Percentiles rank a stretch among this genome's conserved stretches.
These are phyloP conservation scores for Helicoverpa armigera DNA, from an alignment of 1,140 invertebrate genomes.

Conservation along the genomic window DNA sequence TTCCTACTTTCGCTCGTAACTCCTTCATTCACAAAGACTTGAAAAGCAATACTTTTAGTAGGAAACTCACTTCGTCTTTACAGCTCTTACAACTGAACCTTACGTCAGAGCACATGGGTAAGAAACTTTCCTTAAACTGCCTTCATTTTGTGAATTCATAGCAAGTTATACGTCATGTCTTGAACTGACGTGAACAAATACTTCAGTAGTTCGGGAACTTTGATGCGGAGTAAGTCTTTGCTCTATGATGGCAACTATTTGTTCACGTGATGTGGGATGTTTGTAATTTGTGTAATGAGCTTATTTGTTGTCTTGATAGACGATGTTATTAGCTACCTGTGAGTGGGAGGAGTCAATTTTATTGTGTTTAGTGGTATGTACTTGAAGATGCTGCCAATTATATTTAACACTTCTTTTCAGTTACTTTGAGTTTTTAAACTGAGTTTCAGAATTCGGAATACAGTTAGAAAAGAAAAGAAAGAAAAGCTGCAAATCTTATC, in stretches of 20 bases:
- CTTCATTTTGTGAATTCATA: conserved; percentile 28
- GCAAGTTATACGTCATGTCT: conserved; percentile 5
- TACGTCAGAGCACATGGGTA: background rate
- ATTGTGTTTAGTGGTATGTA: too few species aligned
- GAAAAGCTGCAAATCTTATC: too few species aligned
- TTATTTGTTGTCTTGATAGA: background rate
- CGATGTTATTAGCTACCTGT: too few species aligned
- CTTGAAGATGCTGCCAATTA: too few species aligned
- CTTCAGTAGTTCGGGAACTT: conserved; percentile 14
- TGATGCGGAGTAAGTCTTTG: background rate
- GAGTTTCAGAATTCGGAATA: too few species aligned
- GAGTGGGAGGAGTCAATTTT: too few species aligned
- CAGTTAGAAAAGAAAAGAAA: too few species aligned
- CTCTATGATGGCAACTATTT: background rate
- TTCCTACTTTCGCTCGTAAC: too few species aligned
- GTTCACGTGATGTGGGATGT: background rate
- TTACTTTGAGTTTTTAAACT: too few species aligned
- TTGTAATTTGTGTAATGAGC: background rate
- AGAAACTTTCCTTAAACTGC: conserved; percentile 3
- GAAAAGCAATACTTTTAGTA: background rate
- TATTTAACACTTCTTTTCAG: too few species aligned
- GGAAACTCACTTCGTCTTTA: background rate
- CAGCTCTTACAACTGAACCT: background rate
- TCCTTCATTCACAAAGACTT: background rate
- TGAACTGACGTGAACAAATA: conserved; percentile 32